Evolutionary conservation across 2,797 vertebrate species (phyloP).

Genomic region (Loris lydekkerianus): DNA sequence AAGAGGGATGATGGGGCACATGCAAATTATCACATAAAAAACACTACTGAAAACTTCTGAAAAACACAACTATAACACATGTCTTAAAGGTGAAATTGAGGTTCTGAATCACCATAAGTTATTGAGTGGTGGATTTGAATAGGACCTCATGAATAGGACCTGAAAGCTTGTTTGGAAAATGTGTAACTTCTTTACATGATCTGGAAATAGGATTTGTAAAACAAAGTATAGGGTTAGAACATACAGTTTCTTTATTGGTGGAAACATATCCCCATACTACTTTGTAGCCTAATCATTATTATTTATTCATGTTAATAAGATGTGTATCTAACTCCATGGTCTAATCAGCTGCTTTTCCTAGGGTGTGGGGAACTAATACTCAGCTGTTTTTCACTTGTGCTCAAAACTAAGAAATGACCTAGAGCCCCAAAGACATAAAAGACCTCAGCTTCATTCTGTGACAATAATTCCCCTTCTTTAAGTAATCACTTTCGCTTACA

Average conservation of each 20-base stretch:
- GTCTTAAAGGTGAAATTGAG: neutral
- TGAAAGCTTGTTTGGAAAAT: slow-evolving; percentile 55
- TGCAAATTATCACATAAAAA: slow-evolving; percentile 12
- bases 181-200: slow-evolving; percentile 35
- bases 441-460: neutral
- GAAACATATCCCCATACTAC: neutral
- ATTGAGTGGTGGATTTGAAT: neutral
- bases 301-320: slow-evolving; percentile 41
- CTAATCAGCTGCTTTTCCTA: neutral
- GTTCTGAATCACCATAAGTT: neutral
- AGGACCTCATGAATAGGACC: neutral
- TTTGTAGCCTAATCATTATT: slow-evolving; percentile 7
- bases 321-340: neutral
- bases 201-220: slow-evolving; percentile 44
- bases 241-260: neutral
- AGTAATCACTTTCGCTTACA: neutral
- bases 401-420: neutral
- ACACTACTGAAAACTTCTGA: neutral
- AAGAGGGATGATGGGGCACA: neutral
- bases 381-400: neutral
- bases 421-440: neutral
- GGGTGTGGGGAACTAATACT: too few relatives aligned
- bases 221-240: neutral
- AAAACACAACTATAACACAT: neutral
- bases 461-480: neutral